These are phyloP conservation scores for Scopus umbretta DNA, from an alignment of 2,113 vertebrate genomes.

Conservation along the genomic window DNA sequence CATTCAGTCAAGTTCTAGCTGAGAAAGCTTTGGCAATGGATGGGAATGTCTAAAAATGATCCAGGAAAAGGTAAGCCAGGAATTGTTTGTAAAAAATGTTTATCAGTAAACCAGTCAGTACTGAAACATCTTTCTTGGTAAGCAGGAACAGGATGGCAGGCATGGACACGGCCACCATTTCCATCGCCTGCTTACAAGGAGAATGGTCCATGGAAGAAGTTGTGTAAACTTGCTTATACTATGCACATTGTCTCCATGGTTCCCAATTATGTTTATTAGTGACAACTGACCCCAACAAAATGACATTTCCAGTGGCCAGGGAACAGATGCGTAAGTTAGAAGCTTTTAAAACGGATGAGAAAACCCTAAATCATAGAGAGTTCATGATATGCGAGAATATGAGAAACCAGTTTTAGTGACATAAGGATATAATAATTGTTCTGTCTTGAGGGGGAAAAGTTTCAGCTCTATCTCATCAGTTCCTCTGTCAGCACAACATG, in stretches of 20 bases:
- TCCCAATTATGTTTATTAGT: not conserved
- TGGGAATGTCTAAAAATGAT: not conserved
- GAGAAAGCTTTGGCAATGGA: not conserved
- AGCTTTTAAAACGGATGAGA: not conserved
- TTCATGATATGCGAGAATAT: not conserved
- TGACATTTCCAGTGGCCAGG: not conserved
- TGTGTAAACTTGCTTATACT: not conserved
- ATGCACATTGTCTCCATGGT: not conserved
- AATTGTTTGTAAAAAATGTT: not conserved
- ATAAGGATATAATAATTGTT: not conserved
- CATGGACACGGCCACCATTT: not conserved
- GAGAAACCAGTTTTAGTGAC: not conserved
- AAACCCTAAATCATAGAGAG: not conserved
- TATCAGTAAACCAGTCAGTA: not conserved
- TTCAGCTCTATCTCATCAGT: not conserved
- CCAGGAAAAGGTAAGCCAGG: not conserved
- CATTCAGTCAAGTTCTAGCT: not conserved
- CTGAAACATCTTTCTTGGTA: not conserved
- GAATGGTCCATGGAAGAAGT: not conserved
- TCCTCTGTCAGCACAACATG: not conserved
- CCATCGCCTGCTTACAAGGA: not conserved
- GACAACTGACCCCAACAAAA: not conserved
- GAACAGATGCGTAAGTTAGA: not conserved
- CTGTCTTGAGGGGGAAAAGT: not conserved
- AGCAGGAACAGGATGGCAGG: not conserved